Evolutionary conservation across 1,140 invertebrate genomes (phyloP).

Genomic region (Drosophila lacertosa): DNA sequence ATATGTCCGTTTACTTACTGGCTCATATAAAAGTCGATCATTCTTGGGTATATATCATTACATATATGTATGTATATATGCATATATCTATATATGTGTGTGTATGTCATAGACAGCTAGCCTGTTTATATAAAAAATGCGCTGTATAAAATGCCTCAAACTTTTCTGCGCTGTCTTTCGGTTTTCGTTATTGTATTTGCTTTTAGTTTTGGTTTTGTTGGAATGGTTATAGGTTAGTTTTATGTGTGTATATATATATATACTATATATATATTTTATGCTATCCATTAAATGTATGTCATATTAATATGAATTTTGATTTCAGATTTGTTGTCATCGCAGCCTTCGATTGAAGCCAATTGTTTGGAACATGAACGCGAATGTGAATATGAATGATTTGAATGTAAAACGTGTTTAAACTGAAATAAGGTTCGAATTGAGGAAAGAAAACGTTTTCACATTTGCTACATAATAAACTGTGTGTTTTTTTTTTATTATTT

Average conservation of each 20-base stretch:
- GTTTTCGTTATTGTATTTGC: constrained; percentile 27
- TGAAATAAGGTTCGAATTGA: constrained; percentile 38
- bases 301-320: constrained; percentile 78
- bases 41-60: constrained; percentile 62
- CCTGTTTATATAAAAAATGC: constrained; percentile 75
- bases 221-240: constrained; percentile 62
- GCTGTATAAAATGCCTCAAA: constrained; percentile 74
- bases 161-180: constrained; percentile 53
- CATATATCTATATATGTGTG: constrained; percentile 52
- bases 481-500: constrained; percentile 61
- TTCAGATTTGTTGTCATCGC: constrained; percentile 76
- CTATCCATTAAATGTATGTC: constrained; percentile 56
- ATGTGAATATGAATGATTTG: constrained; percentile 18
- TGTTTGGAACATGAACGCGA: constrained; percentile 61
- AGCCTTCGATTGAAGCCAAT: constrained; percentile 79
- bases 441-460: constrained; percentile 56
- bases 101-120: constrained; percentile 71
- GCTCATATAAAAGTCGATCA: constrained; percentile 77
- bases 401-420: constrained; percentile 18
- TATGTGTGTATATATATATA: constrained; percentile 31
- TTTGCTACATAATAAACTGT: constrained; percentile 80
- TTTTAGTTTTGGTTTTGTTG: constrained; percentile 37
- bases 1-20: constrained; percentile 77
- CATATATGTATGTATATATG: constrained; percentile 59
- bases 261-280: constrained; percentile 43